These are phyloP conservation scores for Zaprionus camerounensis DNA, from an alignment of 1,140 invertebrate genomes.

Conservation along the genomic window DNA sequence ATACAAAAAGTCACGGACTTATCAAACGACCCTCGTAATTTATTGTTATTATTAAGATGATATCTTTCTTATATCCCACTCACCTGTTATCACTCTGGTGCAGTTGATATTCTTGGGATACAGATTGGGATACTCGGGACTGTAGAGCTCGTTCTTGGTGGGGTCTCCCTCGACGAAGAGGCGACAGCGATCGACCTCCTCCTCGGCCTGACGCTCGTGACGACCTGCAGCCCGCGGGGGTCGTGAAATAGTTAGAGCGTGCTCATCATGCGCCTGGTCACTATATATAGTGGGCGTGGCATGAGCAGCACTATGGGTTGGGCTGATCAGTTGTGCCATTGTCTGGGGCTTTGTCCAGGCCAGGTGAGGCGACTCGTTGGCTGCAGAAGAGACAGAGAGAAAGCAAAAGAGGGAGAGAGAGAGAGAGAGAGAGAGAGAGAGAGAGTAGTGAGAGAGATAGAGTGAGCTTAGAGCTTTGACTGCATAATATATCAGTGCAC, in stretches of 20 bases:
- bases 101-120: conserved; percentile 91
- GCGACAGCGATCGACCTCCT: conserved; percentile 78
- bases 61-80: conserved; percentile 50
- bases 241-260: conserved; percentile 40
- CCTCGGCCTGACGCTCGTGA: conserved; percentile 52
- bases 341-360: not conserved
- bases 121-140: conserved; percentile 89
- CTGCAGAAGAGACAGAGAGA: not conserved
- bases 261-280: conserved; percentile 10
- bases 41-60: no score
- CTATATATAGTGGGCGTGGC: conserved; percentile 2
- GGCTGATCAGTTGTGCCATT: not conserved
- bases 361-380: not conserved
- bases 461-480: conserved; percentile 12
- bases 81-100: conserved; percentile 89
- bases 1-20: no score
- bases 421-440: not conserved
- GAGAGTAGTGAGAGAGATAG: conserved; percentile 7
- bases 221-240: conserved; percentile 40
- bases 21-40: no score
- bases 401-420: not conserved
- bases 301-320: not conserved
- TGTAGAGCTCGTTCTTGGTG: conserved; percentile 88
- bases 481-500: conserved; percentile 19
- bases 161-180: conserved; percentile 86